phyloP scores from a whole-genome alignment of 2,797 vertebrate species.

The Pterois miles region DNA sequence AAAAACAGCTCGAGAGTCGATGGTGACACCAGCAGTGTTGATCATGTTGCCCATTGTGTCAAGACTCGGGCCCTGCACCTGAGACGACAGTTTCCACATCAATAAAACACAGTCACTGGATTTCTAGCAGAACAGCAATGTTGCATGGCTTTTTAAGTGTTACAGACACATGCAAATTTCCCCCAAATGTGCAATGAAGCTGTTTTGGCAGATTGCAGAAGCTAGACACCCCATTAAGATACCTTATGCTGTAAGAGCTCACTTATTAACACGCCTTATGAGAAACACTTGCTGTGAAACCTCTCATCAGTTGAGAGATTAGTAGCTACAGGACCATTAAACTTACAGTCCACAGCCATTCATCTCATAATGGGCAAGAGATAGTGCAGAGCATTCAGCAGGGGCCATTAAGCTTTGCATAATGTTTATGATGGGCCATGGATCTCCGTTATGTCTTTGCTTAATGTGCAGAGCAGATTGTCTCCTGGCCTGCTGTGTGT shows the following conservation, averaged over 20 bases:
- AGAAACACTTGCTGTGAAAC: slow-evolving; percentile 34
- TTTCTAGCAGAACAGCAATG: background rate
- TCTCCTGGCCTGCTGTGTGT: slow-evolving; percentile 58
- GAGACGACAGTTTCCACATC: slow-evolving; percentile 1
- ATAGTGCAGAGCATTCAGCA: slow-evolving; percentile 62
- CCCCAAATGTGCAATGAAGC: slow-evolving; percentile 17
- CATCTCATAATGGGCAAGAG: slow-evolving; percentile 62
- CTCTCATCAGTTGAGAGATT: slow-evolving; percentile 46
- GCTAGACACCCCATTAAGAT: slow-evolving; percentile 36
- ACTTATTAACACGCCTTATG: slow-evolving; percentile 26
- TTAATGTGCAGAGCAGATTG: slow-evolving; percentile 72
- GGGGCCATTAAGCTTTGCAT: slow-evolving; percentile 72
- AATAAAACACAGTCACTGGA: background rate
- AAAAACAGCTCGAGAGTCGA: background rate
- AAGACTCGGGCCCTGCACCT: background rate
- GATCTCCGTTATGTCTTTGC: slow-evolving; percentile 70
- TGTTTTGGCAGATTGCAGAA: slow-evolving; percentile 35
- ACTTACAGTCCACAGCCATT: slow-evolving; percentile 25
- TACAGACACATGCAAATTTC: slow-evolving; percentile 16
- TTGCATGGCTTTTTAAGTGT: slow-evolving; percentile 25
- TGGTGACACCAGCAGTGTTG: background rate
- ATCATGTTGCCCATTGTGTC: background rate
- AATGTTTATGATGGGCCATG: slow-evolving; percentile 69
- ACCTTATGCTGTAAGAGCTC: slow-evolving; percentile 21
- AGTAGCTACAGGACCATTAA: slow-evolving; percentile 48